These are phyloP conservation scores for Calameuta filiformis DNA, from an alignment of 2,888 invertebrate species.

Conservation along the genomic window DNA sequence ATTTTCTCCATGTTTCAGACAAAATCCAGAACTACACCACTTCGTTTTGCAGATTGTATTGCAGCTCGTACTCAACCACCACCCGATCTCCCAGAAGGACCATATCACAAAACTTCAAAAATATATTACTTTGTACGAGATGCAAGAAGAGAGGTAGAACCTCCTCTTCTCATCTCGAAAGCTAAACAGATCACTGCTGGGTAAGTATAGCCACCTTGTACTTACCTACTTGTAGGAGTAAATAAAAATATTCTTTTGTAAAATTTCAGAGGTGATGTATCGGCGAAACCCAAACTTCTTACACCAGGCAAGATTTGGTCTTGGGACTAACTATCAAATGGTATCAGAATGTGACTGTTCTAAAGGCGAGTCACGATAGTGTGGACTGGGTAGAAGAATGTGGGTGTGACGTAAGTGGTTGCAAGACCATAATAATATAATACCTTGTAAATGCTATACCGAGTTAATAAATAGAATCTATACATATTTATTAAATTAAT, in stretches of 20 bases:
- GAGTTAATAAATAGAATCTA: neutral
- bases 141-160: constrained; percentile 81
- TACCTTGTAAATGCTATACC: neutral
- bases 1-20: constrained; percentile 66
- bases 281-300: constrained; percentile 57
- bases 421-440: neutral
- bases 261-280: constrained; percentile 45
- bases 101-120: constrained; percentile 79
- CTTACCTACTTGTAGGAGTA: neutral
- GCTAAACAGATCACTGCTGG: constrained; percentile 65
- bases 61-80: constrained; percentile 83
- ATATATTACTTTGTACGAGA: constrained; percentile 90
- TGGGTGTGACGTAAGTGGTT: neutral
- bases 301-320: constrained; percentile 71
- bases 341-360: neutral
- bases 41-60: constrained; percentile 76
- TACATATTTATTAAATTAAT: neutral
- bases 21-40: constrained; percentile 69
- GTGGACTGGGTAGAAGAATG: neutral
- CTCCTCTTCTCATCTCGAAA: constrained; percentile 72
- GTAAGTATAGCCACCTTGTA: constrained; percentile 57
- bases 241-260: constrained; percentile 18
- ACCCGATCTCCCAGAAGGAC: constrained; percentile 85
- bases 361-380: neutral
- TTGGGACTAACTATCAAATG: constrained; percentile 69